A percentile compares a stretch with the other conserved stretches of the same genome.
Conservation (phyloP, 2,888 invertebrate genomes). For the Mantis religiosa region DNA sequence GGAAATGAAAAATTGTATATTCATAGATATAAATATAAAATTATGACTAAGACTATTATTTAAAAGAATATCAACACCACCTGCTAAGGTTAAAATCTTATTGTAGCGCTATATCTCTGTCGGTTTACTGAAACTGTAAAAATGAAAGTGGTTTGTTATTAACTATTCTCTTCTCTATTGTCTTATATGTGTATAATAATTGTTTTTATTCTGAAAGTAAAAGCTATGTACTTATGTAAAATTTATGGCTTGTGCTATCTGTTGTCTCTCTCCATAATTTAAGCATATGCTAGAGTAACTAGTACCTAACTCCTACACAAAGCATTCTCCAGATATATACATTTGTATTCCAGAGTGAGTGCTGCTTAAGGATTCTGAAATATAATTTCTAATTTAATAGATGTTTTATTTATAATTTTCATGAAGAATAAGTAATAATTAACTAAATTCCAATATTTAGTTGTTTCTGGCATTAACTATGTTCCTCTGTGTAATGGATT, state of each 20-base stretch:
- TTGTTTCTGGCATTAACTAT: too few relatives aligned
- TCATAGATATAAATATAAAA: not conserved
- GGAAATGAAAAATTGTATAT: not conserved
- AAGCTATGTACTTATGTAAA: not conserved
- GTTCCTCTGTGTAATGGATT: too few relatives aligned
- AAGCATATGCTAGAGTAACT: not conserved
- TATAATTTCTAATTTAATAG: too few relatives aligned
- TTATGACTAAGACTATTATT: not conserved
- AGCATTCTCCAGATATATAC: not conserved
- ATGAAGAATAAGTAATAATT: too few relatives aligned
- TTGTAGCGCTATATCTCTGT: not conserved
- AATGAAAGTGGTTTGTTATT: not conserved
- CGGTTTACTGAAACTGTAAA: not conserved
- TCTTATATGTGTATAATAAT: constrained; percentile 8
- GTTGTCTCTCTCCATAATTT: not conserved
- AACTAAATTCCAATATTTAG: too few relatives aligned
- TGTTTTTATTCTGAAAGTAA: not conserved
- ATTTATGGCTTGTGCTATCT: not conserved
- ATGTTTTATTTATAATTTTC: too few relatives aligned
- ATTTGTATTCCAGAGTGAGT: not conserved
- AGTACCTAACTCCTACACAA: not conserved
- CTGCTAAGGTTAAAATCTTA: not conserved
- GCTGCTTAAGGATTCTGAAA: not conserved
- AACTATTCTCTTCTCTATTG: not conserved
- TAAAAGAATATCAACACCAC: not conserved